Evolutionary conservation across 2,888 invertebrate species (phyloP).

Genomic region (Apodemia zela): DNA sequence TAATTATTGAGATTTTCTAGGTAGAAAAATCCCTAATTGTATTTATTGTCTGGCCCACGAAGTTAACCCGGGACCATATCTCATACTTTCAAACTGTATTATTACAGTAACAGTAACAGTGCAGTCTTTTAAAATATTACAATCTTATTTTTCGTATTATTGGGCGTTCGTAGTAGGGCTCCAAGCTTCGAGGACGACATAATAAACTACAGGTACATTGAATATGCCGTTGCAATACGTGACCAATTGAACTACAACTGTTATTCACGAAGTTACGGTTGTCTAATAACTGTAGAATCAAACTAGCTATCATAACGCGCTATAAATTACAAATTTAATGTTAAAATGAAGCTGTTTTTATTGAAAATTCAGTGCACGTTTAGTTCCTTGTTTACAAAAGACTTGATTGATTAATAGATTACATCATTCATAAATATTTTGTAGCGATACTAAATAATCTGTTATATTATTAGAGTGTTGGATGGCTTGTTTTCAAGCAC

Average conservation of each 20-base stretch:
- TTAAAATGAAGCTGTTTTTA: neutral
- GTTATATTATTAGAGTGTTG: too few relatives aligned
- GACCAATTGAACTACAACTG: slow-evolving; percentile 50
- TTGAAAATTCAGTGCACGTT: neutral
- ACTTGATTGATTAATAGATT: neutral
- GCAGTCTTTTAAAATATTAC: too few relatives aligned
- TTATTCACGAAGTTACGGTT: slow-evolving; percentile 36
- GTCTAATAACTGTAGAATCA: slow-evolving; percentile 31
- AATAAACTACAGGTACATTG: neutral
- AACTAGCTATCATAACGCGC: slow-evolving; percentile 18
- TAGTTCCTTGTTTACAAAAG: neutral
- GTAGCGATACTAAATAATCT: too few relatives aligned
- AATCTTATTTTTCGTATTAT: neutral
- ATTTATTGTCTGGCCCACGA: too few relatives aligned
- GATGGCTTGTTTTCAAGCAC: too few relatives aligned
- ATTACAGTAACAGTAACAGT: too few relatives aligned
- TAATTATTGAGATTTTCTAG: too few relatives aligned
- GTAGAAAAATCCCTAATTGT: too few relatives aligned
- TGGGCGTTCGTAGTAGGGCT: neutral
- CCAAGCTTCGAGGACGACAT: neutral
- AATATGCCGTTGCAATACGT: slow-evolving; percentile 31
- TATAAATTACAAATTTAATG: slow-evolving; percentile 2
- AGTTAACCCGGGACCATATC: too few relatives aligned
- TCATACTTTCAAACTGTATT: too few relatives aligned
- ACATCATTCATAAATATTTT: too few relatives aligned